Percentiles rank a stretch among this genome's conserved stretches.
Evolutionary conservation across 2,888 invertebrate species (phyloP).

Genomic region (Orchesella flavescens): DNA sequence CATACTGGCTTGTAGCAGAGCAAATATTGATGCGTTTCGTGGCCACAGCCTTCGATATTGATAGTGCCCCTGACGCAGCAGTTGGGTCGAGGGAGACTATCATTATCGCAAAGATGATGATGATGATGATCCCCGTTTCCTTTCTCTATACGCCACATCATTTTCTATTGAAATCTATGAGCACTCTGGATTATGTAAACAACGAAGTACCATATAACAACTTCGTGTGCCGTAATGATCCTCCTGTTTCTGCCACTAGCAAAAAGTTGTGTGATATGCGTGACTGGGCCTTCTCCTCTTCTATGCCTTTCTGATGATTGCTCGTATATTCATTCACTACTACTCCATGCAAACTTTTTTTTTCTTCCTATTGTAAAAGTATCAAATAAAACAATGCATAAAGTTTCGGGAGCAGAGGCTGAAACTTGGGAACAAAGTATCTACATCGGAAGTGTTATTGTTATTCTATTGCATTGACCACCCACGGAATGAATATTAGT

Average conservation of each 20-base stretch:
- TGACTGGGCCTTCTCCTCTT: not conserved
- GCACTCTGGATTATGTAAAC: constrained; percentile 36
- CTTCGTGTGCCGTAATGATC: constrained; percentile 7
- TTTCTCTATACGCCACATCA: not conserved
- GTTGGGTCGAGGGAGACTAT: constrained; percentile 31
- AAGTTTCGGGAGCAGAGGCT: not conserved
- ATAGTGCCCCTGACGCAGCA: not conserved
- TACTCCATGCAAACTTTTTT: not conserved
- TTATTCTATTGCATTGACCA: constrained; percentile 53
- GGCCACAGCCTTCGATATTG: not conserved
- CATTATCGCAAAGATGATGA: constrained; percentile 50
- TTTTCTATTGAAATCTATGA: constrained; percentile 27
- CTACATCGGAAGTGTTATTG: constrained; percentile 52
- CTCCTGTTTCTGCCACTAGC: not conserved
- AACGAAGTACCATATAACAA: not conserved
- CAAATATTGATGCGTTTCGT: no score
- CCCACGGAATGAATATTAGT: constrained; percentile 34
- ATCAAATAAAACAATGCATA: not conserved
- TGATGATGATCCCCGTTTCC: constrained; percentile 35
- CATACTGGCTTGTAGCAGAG: no score
- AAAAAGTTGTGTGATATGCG: not conserved
- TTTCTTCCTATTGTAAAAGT: not conserved
- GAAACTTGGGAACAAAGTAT: constrained; percentile 45
- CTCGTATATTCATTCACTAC: not conserved
- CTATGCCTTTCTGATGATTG: not conserved